phyloP scores from a whole-genome alignment of 2,888 invertebrate genomes.

The Drosophila affinis region DNA sequence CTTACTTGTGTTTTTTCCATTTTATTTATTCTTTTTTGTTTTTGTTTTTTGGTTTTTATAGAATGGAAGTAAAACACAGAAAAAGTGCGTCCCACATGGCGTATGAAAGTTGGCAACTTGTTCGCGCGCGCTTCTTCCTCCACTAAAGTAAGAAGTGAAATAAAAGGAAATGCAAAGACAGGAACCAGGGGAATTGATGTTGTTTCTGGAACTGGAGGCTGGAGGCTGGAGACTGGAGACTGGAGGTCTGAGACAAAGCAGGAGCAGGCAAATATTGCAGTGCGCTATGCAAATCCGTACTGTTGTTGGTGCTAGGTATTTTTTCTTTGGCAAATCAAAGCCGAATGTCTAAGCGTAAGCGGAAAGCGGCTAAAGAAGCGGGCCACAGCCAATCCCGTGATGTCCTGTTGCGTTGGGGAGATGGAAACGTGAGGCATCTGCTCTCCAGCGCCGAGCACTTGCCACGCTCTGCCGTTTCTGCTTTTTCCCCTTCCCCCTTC shows the following conservation, averaged over 20 bases:
- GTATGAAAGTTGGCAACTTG: constrained; percentile 70
- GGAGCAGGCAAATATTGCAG: constrained; percentile 48
- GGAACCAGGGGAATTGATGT: constrained; percentile 49
- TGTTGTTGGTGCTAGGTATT: constrained; percentile 40
- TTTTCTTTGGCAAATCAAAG: constrained; percentile 68
- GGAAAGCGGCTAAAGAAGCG: constrained; percentile 54
- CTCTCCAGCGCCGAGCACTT: constrained; percentile 44
- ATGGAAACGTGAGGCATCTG: constrained; percentile 67
- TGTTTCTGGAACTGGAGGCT: constrained; percentile 3
- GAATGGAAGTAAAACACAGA: constrained; percentile 5
- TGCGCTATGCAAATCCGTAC: constrained; percentile 71
- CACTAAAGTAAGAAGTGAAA: constrained; percentile 42
- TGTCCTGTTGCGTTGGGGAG: constrained; percentile 65
- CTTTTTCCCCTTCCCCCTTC: constrained; percentile 3
- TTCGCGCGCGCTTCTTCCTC: constrained; percentile 42
- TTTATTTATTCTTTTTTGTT: constrained; percentile 7
- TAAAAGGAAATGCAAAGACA: constrained; percentile 42
- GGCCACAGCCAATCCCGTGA: constrained; percentile 47
- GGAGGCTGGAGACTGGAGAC: background rate
- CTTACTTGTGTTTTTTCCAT: constrained; percentile 4
- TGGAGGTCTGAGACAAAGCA: constrained; percentile 23
- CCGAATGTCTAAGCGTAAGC: constrained; percentile 25
- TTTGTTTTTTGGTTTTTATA: constrained; percentile 17
- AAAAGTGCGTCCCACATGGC: constrained; percentile 75
- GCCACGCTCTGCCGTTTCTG: constrained; percentile 48